Evolutionary conservation across 2,888 invertebrate genomes (phyloP).

Genomic region (Scelioninae gen. 1): DNA sequence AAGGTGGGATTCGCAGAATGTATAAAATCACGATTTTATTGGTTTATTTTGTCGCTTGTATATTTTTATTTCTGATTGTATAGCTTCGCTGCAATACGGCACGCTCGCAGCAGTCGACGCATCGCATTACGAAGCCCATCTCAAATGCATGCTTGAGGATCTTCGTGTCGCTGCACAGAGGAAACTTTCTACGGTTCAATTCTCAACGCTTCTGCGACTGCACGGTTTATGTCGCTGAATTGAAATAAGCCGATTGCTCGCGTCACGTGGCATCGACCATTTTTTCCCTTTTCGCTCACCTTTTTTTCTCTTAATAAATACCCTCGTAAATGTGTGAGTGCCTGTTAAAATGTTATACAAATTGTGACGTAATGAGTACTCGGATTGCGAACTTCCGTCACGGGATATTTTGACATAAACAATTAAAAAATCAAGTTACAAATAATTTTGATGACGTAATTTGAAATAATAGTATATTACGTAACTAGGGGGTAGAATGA

Average conservation of each 20-base stretch:
- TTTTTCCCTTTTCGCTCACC: conserved; percentile 31
- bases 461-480: too few relatives aligned
- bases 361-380: conserved; percentile 9
- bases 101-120: conserved; percentile 64
- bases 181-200: conserved; percentile 69
- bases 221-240: conserved; percentile 66
- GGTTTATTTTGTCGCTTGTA: conserved; percentile 56
- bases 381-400: background rate
- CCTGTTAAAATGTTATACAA: conserved; percentile 15
- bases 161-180: conserved; percentile 67
- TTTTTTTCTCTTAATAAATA: conserved; percentile 40
- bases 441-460: too few relatives aligned
- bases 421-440: too few relatives aligned
- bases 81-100: conserved; percentile 62
- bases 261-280: conserved; percentile 54
- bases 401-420: too few relatives aligned
- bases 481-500: too few relatives aligned
- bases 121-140: conserved; percentile 68
- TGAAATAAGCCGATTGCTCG: conserved; percentile 67
- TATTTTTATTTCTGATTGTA: conserved; percentile 60
- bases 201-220: conserved; percentile 65
- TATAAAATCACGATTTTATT: conserved; percentile 60
- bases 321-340: conserved; percentile 37
- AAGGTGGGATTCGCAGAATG: conserved; percentile 28
- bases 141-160: conserved; percentile 68